A percentile compares a stretch with the other conserved stretches of the same genome.
phyloP scores from a whole-genome alignment of 1,140 invertebrate species.

The Megalonaias nervosa region DNA sequence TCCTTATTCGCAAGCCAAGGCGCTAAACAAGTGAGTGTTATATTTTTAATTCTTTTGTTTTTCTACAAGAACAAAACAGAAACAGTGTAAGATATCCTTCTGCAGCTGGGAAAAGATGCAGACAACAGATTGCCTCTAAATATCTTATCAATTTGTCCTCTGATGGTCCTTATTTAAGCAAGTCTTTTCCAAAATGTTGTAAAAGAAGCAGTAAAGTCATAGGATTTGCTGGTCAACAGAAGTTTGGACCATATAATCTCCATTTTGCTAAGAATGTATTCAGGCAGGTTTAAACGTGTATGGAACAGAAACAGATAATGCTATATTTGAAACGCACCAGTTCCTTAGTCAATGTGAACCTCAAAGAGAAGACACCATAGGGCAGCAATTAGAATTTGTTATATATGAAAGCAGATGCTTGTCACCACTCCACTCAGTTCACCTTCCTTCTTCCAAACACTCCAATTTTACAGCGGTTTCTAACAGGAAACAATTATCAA shows the following conservation, averaged over 20 bases:
- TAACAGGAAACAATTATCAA: constrained; percentile 11
- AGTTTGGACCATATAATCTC: constrained; percentile 18
- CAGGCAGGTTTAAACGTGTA: constrained; percentile 16
- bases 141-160: constrained; percentile 17
- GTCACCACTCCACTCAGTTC: not conserved
- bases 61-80: constrained; percentile 23
- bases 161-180: constrained; percentile 30
- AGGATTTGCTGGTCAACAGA: constrained; percentile 2
- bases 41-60: constrained; percentile 19
- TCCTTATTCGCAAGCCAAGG: constrained; percentile 16
- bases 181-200: constrained; percentile 2
- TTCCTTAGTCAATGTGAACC: constrained; percentile 18
- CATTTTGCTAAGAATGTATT: constrained; percentile 26
- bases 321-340: constrained; percentile 13
- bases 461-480: constrained; percentile 17
- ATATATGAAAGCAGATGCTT: constrained; percentile 26
- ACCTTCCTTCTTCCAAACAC: constrained; percentile 3
- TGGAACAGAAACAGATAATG: constrained; percentile 18
- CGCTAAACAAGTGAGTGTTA: not conserved
- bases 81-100: not conserved
- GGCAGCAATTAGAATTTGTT: constrained; percentile 19
- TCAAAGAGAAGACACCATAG: constrained; percentile 19
- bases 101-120: not conserved
- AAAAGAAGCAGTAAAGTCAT: constrained; percentile 15
- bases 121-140: not conserved